Evolutionary conservation across 2,888 invertebrate genomes (phyloP).

Genomic region (Scaptodrosophila latifasciaeformis): DNA sequence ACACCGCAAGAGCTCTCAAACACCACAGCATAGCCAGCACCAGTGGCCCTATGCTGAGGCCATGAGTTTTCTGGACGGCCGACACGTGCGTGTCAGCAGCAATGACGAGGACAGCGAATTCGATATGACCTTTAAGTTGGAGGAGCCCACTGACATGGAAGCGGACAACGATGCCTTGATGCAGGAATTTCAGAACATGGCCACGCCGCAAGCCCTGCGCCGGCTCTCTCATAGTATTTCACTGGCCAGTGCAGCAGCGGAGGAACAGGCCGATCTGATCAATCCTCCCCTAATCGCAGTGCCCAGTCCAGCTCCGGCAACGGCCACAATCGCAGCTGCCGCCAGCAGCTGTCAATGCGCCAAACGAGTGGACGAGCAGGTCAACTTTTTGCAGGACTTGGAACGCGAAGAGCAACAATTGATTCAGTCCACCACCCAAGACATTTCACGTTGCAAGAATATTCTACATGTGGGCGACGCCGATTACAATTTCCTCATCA

Average conservation of each 20-base stretch:
- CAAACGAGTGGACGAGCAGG: conserved; percentile 60
- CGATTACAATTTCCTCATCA: conserved; percentile 69
- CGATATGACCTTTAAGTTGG: conserved; percentile 38
- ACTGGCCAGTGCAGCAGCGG: conserved; percentile 52
- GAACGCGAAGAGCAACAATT: conserved; percentile 66
- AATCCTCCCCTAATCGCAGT: neutral
- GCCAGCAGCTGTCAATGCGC: conserved; percentile 56
- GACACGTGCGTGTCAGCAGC: conserved; percentile 23
- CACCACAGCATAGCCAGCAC: conserved; percentile 13
- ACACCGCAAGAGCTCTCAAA: conserved; percentile 17
- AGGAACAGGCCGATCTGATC: conserved; percentile 31
- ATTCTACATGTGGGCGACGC: conserved; percentile 65
- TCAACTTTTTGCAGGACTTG: conserved; percentile 59
- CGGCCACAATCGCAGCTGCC: conserved; percentile 41
- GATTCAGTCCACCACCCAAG: conserved; percentile 66
- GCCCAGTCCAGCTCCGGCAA: conserved; percentile 22
- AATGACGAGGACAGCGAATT: conserved; percentile 31
- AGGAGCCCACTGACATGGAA: conserved; percentile 49
- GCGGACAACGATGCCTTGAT: conserved; percentile 63
- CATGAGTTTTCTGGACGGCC: conserved; percentile 45
- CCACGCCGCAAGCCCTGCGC: conserved; percentile 65
- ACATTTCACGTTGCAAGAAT: conserved; percentile 59
- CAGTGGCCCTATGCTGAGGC: conserved; percentile 41
- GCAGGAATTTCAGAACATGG: conserved; percentile 57
- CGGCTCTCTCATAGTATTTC: conserved; percentile 61